These are phyloP conservation scores for Oscheius myriophilus DNA, from an alignment of 2,888 invertebrate species.

Conservation along the genomic window DNA sequence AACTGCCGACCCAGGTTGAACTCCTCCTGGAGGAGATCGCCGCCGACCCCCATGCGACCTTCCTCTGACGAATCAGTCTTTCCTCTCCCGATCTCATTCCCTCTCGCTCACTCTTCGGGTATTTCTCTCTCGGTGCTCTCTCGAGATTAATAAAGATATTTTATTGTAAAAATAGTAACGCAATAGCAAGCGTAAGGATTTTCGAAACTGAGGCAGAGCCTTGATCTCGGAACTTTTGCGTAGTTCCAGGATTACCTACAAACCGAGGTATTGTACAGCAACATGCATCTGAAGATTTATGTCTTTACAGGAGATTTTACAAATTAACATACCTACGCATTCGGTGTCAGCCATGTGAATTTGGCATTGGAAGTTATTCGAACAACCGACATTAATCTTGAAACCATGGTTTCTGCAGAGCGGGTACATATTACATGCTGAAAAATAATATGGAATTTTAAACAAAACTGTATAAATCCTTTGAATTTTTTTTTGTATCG, in stretches of 20 bases:
- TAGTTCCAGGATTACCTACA: constrained; percentile 29
- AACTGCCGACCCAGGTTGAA: constrained; percentile 37
- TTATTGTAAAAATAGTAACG: background rate
- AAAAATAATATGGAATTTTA: no score
- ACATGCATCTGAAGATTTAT: constrained; percentile 33
- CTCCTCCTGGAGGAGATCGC: constrained; percentile 58
- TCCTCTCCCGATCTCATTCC: constrained; percentile 6
- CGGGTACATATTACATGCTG: constrained; percentile 50
- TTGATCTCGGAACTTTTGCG: constrained; percentile 31
- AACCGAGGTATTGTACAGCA: constrained; percentile 44
- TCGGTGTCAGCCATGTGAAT: constrained; percentile 33
- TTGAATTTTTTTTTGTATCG: no score
- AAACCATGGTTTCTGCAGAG: constrained; percentile 53
- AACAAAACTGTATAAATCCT: no score
- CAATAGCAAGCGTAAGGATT: background rate
- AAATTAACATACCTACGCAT: constrained; percentile 42
- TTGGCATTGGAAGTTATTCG: constrained; percentile 38
- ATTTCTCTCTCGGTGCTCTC: background rate
- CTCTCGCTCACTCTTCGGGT: background rate
- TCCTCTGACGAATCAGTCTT: constrained; percentile 35
- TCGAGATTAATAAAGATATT: background rate
- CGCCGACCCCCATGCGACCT: constrained; percentile 53
- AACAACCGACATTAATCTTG: constrained; percentile 47
- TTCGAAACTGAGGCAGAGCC: background rate
- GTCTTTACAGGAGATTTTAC: no score